Conservation (phyloP, 1,140 invertebrate genomes). For the Zaprionus camerounensis region DNA sequence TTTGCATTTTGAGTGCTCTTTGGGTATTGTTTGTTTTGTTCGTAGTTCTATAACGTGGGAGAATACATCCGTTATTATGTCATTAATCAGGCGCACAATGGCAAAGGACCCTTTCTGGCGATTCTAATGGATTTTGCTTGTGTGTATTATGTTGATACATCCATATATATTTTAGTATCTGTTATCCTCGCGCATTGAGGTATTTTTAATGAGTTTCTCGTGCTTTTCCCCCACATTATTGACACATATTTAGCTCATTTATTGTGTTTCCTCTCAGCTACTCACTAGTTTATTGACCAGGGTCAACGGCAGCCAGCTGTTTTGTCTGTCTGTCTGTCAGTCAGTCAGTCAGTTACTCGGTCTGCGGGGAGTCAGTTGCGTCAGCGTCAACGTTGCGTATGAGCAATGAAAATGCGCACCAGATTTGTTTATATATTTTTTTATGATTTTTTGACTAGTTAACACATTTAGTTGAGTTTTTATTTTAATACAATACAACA, state of each 20-base stretch:
- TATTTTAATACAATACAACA: conserved; percentile 32
- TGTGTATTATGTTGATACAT: neutral
- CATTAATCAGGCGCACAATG: conserved; percentile 40
- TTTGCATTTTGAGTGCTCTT: conserved; percentile 30
- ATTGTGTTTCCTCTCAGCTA: conserved; percentile 45
- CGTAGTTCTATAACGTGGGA: neutral
- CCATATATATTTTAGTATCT: conserved; percentile 7
- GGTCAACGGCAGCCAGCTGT: conserved; percentile 66
- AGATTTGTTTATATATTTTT: conserved; percentile 37
- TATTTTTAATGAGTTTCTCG: conserved; percentile 39
- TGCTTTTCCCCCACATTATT: conserved; percentile 40
- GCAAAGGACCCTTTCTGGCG: neutral
- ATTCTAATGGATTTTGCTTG: conserved; percentile 1
- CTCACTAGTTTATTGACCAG: conserved; percentile 60
- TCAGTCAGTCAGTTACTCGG: neutral
- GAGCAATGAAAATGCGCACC: conserved; percentile 46
- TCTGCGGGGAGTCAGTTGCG: conserved; percentile 39
- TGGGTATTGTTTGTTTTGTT: conserved; percentile 15
- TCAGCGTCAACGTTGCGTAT: conserved; percentile 57
- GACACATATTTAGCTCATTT: conserved; percentile 54
- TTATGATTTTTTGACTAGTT: conserved; percentile 51
- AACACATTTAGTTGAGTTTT: conserved; percentile 47
- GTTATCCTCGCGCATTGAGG: conserved; percentile 8
- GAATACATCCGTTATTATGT: conserved; percentile 29
- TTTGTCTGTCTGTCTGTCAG: conserved; percentile 5